These are phyloP conservation scores for Dolichomitus sp. DNA, from an alignment of 2,888 invertebrate genomes.

Conservation along the genomic window DNA sequence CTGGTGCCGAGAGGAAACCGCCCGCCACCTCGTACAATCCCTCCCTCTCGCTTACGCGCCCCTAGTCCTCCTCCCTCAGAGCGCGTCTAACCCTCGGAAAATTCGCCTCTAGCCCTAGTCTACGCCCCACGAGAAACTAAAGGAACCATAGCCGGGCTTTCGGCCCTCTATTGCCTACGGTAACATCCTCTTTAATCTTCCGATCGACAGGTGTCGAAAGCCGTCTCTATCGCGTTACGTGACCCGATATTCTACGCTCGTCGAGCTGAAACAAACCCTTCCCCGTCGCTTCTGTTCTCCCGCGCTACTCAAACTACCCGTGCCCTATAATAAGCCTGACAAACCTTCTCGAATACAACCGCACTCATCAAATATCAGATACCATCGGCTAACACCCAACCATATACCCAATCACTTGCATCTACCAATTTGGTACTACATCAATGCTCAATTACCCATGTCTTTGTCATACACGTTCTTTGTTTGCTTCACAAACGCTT, in stretches of 20 bases:
- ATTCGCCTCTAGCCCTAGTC: constrained; percentile 26
- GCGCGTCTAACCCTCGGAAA: constrained; percentile 37
- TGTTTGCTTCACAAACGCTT: background rate
- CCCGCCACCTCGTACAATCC: constrained; percentile 8
- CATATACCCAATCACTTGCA: background rate
- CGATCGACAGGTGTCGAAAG: constrained; percentile 78
- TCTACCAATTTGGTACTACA: background rate
- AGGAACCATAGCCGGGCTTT: constrained; percentile 28
- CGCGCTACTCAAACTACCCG: background rate
- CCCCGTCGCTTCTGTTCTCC: background rate
- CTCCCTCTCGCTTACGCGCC: constrained; percentile 26
- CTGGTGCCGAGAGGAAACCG: constrained; percentile 26
- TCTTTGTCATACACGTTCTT: background rate
- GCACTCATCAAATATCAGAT: constrained; percentile 23
- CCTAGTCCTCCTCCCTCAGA: constrained; percentile 2
- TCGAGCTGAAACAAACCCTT: constrained; percentile 48
- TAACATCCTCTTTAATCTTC: constrained; percentile 78
- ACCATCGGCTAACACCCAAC: background rate
- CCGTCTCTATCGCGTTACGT: constrained; percentile 48
- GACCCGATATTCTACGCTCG: constrained; percentile 45
- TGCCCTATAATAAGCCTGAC: constrained; percentile 36
- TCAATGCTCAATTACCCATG: background rate
- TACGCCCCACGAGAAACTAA: constrained; percentile 7
- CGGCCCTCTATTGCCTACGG: constrained; percentile 62
- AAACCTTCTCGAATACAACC: constrained; percentile 18